Conservation (phyloP, 37 sponge, comb jelly and placozoan genomes). For the Agelas oroides region DNA sequence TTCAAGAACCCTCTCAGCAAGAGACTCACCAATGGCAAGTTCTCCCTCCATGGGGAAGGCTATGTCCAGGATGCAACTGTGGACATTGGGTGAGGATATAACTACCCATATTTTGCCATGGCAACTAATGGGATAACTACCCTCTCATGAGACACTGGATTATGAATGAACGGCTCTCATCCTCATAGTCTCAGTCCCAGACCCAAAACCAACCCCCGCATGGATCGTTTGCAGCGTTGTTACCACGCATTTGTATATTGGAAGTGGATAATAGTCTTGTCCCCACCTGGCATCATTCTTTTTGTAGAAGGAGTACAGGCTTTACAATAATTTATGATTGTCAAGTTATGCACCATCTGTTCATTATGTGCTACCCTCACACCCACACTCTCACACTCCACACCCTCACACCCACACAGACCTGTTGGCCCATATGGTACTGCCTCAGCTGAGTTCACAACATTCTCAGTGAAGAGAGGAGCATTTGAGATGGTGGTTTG, state of each 20-base stretch:
- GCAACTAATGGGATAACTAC: neutral
- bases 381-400: too few species aligned
- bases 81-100: conserved; percentile 18
- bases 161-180: neutral
- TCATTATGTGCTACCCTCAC: too few species aligned
- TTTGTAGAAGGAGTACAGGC: too few species aligned
- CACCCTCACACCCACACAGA: conserved; percentile 11
- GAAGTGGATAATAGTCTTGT: too few species aligned
- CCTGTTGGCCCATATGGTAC: conserved; percentile 22
- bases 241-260: too few species aligned
- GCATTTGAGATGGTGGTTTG: conserved; percentile 26
- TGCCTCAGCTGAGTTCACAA: conserved; percentile 28
- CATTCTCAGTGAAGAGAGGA: conserved; percentile 46
- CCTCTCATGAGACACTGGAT: neutral
- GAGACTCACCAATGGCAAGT: conserved; percentile 34
- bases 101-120: neutral
- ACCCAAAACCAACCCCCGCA: too few species aligned
- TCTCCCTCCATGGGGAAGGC: conserved; percentile 41
- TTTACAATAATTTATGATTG: too few species aligned
- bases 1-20: conserved; percentile 49
- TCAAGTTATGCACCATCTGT: too few species aligned
- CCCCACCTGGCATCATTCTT: too few species aligned
- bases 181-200: too few species aligned
- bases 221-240: too few species aligned
- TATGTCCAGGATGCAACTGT: conserved; percentile 8